These are phyloP conservation scores for Brachionus asplanchnoidis DNA, from an alignment of 1,140 invertebrate species.

Conservation along the genomic window DNA sequence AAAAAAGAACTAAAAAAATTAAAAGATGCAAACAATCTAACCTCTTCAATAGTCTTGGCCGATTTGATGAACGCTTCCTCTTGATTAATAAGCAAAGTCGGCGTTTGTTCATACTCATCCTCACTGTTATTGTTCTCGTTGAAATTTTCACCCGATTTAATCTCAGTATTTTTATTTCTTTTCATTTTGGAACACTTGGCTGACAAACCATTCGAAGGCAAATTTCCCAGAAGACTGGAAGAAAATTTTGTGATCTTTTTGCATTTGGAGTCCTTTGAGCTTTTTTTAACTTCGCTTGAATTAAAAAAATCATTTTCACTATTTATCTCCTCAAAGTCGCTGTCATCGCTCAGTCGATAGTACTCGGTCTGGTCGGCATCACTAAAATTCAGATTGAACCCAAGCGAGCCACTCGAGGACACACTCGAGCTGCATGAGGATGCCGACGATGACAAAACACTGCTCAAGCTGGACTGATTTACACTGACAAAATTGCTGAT, in stretches of 20 bases:
- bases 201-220: background rate
- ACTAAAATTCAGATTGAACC: background rate
- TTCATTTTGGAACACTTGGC: background rate
- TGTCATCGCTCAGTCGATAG: background rate
- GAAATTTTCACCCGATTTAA: background rate
- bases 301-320: constrained; percentile 6
- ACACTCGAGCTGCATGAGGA: background rate
- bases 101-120: constrained; percentile 31
- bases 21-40: background rate
- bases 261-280: background rate
- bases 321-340: background rate
- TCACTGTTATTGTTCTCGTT: constrained; percentile 40
- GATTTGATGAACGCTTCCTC: constrained; percentile 10
- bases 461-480: background rate
- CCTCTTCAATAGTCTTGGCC: constrained; percentile 5
- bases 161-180: background rate
- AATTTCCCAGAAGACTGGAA: background rate
- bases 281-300: constrained; percentile 6
- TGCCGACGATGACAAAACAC: background rate
- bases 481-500: background rate
- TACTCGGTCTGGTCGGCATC: background rate
- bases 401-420: background rate
- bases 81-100: background rate
- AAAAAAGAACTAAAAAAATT: background rate
- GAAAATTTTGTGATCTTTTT: background rate